These are phyloP conservation scores for Hemicrepidius hirtus DNA, from an alignment of 2,888 invertebrate genomes.

Conservation along the genomic window DNA sequence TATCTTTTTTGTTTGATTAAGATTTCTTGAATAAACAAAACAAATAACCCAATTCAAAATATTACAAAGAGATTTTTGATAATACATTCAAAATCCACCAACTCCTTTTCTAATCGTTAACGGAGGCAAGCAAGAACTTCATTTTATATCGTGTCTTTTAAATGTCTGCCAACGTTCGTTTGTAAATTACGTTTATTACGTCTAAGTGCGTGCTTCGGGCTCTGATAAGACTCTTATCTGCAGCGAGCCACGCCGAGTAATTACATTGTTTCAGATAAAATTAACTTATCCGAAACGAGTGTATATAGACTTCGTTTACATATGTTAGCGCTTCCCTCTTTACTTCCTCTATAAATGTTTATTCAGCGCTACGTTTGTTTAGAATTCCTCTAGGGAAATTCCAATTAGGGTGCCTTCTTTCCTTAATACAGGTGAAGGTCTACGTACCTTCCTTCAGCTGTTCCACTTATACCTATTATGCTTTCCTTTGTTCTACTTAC, in stretches of 20 bases:
- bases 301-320: slow-evolving; percentile 63
- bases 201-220: slow-evolving; percentile 67
- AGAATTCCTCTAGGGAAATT: slow-evolving; percentile 40
- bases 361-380: slow-evolving; percentile 48
- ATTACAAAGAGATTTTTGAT: no score
- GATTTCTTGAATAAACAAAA: no score
- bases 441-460: slow-evolving; percentile 4
- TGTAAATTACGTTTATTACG: slow-evolving; percentile 68
- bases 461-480: slow-evolving; percentile 2
- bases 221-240: slow-evolving; percentile 67
- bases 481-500: not conserved
- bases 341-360: slow-evolving; percentile 52
- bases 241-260: slow-evolving; percentile 65
- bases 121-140: slow-evolving; percentile 55
- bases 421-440: slow-evolving; percentile 23
- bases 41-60: no score
- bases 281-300: slow-evolving; percentile 67
- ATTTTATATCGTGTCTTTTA: slow-evolving; percentile 59
- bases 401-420: slow-evolving; percentile 38
- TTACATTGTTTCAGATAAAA: slow-evolving; percentile 68
- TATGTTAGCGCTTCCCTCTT: slow-evolving; percentile 55
- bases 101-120: slow-evolving; percentile 34
- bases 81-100: no score
- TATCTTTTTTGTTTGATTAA: no score
- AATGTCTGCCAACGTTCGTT: slow-evolving; percentile 65